These are phyloP conservation scores for Watsonalla cultraria DNA, from an alignment of 2,888 invertebrate species.

Conservation along the genomic window DNA sequence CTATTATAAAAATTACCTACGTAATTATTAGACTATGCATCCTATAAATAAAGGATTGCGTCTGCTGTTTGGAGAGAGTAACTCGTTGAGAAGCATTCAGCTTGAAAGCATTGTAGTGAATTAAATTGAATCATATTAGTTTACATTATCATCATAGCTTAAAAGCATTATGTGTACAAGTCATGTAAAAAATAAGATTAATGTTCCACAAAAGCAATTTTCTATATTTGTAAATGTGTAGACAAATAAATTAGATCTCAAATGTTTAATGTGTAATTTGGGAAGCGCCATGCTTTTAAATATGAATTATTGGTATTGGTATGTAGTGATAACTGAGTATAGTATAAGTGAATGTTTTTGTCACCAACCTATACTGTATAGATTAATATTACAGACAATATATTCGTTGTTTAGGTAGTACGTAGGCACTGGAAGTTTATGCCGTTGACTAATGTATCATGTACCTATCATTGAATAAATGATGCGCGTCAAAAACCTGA, in stretches of 20 bases:
- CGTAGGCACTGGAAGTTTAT: slow-evolving; percentile 75
- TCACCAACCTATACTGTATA: slow-evolving; percentile 62
- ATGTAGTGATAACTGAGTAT: slow-evolving; percentile 3
- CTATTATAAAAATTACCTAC: too few species aligned
- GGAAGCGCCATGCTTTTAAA: slow-evolving; percentile 25
- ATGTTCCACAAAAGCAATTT: slow-evolving; percentile 38
- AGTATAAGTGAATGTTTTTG: slow-evolving; percentile 49
- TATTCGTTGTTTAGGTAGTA: slow-evolving; percentile 75
- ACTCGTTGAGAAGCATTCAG: too few species aligned
- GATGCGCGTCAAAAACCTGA: slow-evolving; percentile 51
- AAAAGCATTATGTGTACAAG: not conserved
- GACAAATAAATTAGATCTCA: slow-evolving; percentile 22
- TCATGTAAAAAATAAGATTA: slow-evolving; percentile 11
- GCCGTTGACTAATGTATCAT: slow-evolving; percentile 73
- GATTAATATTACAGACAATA: slow-evolving; percentile 69
- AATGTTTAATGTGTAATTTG: slow-evolving; percentile 20
- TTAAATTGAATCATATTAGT: too few species aligned
- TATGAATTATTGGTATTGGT: slow-evolving; percentile 13
- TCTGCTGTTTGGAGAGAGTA: too few species aligned
- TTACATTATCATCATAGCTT: not conserved
- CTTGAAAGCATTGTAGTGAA: too few species aligned
- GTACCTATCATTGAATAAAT: slow-evolving; percentile 68
- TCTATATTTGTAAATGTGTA: slow-evolving; percentile 53
- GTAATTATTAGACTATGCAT: too few species aligned
- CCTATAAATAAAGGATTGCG: too few species aligned